Conservation (phyloP, 2,888 invertebrate genomes). For the Didymodactylos carnosus region DNA sequence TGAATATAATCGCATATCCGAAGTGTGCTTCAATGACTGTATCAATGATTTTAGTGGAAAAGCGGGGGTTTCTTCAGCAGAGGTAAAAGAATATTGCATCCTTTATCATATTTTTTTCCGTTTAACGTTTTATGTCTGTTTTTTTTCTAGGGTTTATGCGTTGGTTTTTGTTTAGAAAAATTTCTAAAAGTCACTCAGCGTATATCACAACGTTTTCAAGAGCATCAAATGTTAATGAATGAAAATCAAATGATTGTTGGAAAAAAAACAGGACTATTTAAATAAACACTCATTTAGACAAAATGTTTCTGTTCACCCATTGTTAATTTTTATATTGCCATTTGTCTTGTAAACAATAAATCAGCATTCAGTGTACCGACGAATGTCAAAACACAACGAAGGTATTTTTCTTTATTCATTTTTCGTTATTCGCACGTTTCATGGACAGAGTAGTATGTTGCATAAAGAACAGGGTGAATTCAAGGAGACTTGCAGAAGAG, state of each 20-base stretch:
- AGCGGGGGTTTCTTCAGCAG: constrained; percentile 35
- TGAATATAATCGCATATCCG: constrained; percentile 79
- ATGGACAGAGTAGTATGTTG: too few relatives aligned
- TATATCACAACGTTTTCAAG: constrained; percentile 84
- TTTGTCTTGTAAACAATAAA: too few relatives aligned
- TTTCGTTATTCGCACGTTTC: too few relatives aligned
- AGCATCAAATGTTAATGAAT: constrained; percentile 76
- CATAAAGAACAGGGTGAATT: too few relatives aligned
- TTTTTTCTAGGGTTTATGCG: constrained; percentile 45
- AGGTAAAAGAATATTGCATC: constrained; percentile 31
- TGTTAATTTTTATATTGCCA: too few relatives aligned
- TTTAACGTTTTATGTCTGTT: too few relatives aligned
- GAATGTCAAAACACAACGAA: too few relatives aligned
- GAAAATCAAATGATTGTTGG: constrained; percentile 37
- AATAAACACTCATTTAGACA: too few relatives aligned
- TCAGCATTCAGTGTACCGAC: too few relatives aligned
- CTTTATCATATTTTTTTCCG: background rate
- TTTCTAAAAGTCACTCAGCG: constrained; percentile 85
- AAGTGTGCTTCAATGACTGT: constrained; percentile 81
- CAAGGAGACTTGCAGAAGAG: too few relatives aligned
- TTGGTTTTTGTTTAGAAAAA: constrained; percentile 82
- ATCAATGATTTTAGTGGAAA: constrained; percentile 62
- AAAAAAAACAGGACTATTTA: constrained; percentile 13
- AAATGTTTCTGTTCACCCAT: too few relatives aligned
- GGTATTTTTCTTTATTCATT: too few relatives aligned